phyloP scores from a whole-genome alignment of 2,888 invertebrate genomes.

The Hirtodrosophila trivittata region DNA sequence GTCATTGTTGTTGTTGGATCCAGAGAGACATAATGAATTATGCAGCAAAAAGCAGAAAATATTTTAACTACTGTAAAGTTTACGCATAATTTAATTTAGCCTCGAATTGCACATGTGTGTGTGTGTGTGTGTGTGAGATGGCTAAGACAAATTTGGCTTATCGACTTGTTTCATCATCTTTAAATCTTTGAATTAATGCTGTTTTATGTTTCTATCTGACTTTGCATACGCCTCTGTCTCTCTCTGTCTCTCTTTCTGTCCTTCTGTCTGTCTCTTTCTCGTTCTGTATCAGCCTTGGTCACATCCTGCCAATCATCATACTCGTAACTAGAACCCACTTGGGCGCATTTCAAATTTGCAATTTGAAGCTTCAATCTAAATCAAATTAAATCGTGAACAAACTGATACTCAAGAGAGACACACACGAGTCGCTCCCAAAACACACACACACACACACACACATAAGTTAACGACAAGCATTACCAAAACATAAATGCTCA shows the following conservation, averaged over 20 bases:
- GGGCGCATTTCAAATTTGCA: slow-evolving; percentile 29
- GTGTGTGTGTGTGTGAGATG: no score
- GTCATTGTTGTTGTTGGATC: slow-evolving; percentile 21
- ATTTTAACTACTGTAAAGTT: slow-evolving; percentile 54
- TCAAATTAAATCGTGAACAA: slow-evolving; percentile 53
- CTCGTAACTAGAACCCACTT: slow-evolving; percentile 14
- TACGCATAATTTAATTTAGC: slow-evolving; percentile 53
- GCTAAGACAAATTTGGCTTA: slow-evolving; percentile 13
- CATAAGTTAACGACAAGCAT: no score
- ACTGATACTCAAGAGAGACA: slow-evolving; percentile 18
- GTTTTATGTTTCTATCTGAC: no score
- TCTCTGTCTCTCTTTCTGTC: background rate
- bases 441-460: no score
- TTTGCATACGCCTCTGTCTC: no score
- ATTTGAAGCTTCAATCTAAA: slow-evolving; percentile 43
- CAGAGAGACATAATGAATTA: slow-evolving; percentile 68
- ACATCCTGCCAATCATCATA: slow-evolving; percentile 56
- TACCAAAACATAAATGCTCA: no score
- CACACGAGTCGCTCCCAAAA: slow-evolving; percentile 32
- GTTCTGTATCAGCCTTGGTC: slow-evolving; percentile 5
- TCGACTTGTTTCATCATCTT: slow-evolving; percentile 21
- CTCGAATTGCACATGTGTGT: slow-evolving; percentile 36
- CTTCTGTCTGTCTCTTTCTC: background rate
- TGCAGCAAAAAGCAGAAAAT: slow-evolving; percentile 57
- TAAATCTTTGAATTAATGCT: slow-evolving; percentile 2